Evolutionary conservation across 2,888 invertebrate species (phyloP).

Genomic region (Helobdella robusta): DNA sequence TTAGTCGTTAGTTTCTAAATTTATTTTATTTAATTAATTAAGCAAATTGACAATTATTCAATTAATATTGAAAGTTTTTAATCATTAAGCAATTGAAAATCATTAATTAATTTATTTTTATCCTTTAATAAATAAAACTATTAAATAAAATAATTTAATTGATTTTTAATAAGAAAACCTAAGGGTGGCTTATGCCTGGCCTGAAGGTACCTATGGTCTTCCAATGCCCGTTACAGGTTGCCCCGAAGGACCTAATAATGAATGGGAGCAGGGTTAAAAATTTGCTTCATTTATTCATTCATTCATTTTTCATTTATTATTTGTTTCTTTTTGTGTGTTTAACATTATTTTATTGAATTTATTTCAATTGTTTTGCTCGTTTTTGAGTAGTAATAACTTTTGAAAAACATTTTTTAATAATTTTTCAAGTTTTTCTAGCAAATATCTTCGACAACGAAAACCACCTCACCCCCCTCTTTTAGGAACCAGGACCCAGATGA

Average conservation of each 20-base stretch:
- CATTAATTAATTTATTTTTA: background rate
- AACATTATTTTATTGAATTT: background rate
- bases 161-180: background rate
- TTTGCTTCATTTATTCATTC: background rate
- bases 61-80: no score
- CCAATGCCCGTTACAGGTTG: constrained; percentile 36
- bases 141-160: background rate
- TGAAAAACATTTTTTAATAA: background rate
- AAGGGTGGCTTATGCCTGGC: constrained; percentile 30
- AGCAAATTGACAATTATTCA: no score
- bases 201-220: constrained; percentile 36
- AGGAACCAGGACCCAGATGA: constrained; percentile 32
- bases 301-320: background rate
- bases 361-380: background rate
- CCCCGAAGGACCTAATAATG: constrained; percentile 29
- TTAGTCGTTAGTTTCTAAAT: no score
- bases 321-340: background rate
- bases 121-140: background rate
- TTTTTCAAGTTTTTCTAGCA: no score
- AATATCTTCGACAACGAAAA: no score
- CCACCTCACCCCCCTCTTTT: background rate
- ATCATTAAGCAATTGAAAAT: no score
- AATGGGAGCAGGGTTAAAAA: constrained; percentile 32
- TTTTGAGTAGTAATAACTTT: background rate
- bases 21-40: no score